Percentiles rank a stretch among this genome's conserved stretches.
These are phyloP conservation scores for Macaria notata DNA, from an alignment of 2,888 invertebrate genomes.

Conservation along the genomic window DNA sequence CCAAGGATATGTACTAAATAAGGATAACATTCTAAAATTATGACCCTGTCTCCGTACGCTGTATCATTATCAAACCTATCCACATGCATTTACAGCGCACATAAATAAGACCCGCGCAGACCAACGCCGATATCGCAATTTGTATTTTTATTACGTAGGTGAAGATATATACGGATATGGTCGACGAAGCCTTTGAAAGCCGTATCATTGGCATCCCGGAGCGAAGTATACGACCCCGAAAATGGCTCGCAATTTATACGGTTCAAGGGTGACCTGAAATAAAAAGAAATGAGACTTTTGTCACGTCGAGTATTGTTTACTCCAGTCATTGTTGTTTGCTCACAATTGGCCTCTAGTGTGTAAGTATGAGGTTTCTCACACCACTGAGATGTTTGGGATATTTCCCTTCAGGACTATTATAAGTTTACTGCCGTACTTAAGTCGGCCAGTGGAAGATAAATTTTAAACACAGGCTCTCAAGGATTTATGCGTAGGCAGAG, in stretches of 20 bases:
- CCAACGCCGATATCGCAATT: constrained; percentile 44
- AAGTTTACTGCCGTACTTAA: constrained; percentile 42
- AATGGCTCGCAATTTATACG: constrained; percentile 76
- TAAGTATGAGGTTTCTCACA: constrained; percentile 34
- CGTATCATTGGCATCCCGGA: constrained; percentile 68
- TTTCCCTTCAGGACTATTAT: constrained; percentile 47
- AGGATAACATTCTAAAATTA: constrained; percentile 15
- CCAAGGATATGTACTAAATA: constrained; percentile 2
- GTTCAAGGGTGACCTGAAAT: constrained; percentile 75
- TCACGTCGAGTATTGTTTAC: constrained; percentile 75
- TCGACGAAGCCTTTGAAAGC: constrained; percentile 56
- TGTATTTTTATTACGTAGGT: constrained; percentile 46
- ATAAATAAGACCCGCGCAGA: constrained; percentile 33
- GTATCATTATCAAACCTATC: constrained; percentile 31
- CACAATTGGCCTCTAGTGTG: constrained; percentile 45
- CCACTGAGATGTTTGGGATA: constrained; percentile 38
- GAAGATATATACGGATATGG: constrained; percentile 47
- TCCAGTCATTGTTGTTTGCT: constrained; percentile 44
- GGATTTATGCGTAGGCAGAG: constrained; percentile 34
- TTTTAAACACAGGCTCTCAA: constrained; percentile 35
- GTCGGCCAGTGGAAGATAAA: constrained; percentile 38
- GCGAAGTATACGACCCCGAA: constrained; percentile 73
- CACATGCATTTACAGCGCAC: constrained; percentile 23
- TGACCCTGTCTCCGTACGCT: constrained; percentile 19
- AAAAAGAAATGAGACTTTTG: constrained; percentile 69